Conservation (phyloP, 1,140 invertebrate genomes). For the Aphelinus certus region DNA sequence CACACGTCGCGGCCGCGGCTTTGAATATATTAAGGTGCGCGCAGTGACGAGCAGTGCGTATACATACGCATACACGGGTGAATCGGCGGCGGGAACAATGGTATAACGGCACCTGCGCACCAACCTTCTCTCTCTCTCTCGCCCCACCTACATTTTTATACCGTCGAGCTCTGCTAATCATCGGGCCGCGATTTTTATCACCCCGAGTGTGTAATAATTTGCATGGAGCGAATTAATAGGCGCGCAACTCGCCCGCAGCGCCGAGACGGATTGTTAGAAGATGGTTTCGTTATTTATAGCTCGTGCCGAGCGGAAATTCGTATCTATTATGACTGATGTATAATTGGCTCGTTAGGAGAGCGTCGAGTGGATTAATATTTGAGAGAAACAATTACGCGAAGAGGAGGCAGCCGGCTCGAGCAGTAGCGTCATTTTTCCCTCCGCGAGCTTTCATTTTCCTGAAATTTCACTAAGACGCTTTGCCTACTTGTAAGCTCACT, state of each 20-base stretch:
- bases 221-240: conserved; percentile 2
- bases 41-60: too few species aligned
- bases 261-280: too few species aligned
- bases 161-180: background rate
- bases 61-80: too few species aligned
- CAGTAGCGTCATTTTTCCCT: too few species aligned
- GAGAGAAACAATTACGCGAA: background rate
- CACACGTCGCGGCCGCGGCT: background rate
- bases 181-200: background rate
- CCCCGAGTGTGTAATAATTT: background rate
- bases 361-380: background rate
- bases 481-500: too few species aligned
- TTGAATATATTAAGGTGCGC: too few species aligned
- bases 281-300: background rate
- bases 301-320: background rate
- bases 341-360: background rate
- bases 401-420: background rate
- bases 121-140: background rate
- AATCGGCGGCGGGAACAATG: conserved; percentile 1
- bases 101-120: background rate
- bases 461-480: too few species aligned
- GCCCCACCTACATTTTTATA: conserved; percentile 3
- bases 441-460: too few species aligned
- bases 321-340: conserved; percentile 1
- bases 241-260: background rate